Conservation (phyloP, 1,140 invertebrate species). For the Campoletis sonorensis region DNA sequence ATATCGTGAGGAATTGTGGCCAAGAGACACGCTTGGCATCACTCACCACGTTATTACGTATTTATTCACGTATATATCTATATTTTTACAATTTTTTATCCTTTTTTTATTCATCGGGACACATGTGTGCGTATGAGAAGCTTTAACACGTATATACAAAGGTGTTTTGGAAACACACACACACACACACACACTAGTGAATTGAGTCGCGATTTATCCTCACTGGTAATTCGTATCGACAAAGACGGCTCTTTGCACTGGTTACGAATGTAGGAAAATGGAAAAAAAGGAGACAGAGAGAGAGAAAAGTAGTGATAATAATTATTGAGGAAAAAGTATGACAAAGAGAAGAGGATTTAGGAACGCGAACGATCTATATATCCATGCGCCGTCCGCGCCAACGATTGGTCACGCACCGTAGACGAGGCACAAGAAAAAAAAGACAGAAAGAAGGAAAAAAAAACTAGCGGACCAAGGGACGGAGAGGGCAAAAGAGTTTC, state of each 20-base stretch:
- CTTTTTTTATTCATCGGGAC: background rate
- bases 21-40: conserved; percentile 6
- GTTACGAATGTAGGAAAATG: background rate
- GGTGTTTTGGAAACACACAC: no score
- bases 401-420: no score
- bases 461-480: background rate
- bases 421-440: background rate
- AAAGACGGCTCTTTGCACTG: background rate
- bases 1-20: conserved; percentile 3
- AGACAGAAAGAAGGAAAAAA: no score
- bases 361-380: no score
- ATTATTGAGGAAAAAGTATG: background rate
- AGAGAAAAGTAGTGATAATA: background rate
- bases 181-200: background rate
- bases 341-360: no score
- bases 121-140: no score
- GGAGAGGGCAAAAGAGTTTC: background rate
- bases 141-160: background rate
- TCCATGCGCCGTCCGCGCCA: no score
- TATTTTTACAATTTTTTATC: no score
- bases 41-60: conserved; percentile 12
- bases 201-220: no score
- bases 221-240: background rate
- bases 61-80: background rate
- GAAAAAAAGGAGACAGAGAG: background rate